A percentile compares a stretch with the other conserved stretches of the same genome.
Evolutionary conservation across 2,113 vertebrate species (phyloP).

Genomic region (Stictonetta naevosa): DNA sequence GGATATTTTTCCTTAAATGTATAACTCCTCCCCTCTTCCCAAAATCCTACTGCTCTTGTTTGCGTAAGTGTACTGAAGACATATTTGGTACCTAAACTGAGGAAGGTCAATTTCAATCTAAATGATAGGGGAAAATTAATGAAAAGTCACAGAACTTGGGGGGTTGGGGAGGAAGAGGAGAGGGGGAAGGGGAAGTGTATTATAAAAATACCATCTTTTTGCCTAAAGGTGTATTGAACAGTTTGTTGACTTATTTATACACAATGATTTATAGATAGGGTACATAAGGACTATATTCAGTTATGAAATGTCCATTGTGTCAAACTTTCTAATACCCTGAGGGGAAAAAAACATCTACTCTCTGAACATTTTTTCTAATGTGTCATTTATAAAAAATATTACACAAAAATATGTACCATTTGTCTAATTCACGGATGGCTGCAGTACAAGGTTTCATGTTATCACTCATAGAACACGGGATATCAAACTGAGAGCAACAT

Average conservation of each 20-base stretch:
- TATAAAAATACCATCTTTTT: background rate
- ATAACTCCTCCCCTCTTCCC: background rate
- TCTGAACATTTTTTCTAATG: background rate
- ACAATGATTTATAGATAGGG: background rate
- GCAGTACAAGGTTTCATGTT: background rate
- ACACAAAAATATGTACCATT: background rate
- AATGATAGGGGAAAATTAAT: background rate
- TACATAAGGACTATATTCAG: background rate
- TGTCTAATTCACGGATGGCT: background rate
- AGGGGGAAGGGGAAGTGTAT: background rate
- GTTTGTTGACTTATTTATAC: background rate
- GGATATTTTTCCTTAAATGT: background rate
- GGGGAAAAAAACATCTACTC: background rate
- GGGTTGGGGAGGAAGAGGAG: accelerated
- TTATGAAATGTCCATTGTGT: background rate
- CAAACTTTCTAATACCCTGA: background rate
- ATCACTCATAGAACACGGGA: background rate
- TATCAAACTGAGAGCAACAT: background rate
- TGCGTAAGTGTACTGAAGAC: background rate
- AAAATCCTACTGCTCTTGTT: background rate
- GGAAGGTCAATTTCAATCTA: background rate
- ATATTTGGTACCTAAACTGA: background rate
- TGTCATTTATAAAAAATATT: background rate
- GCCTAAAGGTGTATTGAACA: background rate
- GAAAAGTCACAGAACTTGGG: background rate